Evolutionary conservation across 2,888 invertebrate genomes (phyloP).

Genomic region (Drosophila prostipennis): DNA sequence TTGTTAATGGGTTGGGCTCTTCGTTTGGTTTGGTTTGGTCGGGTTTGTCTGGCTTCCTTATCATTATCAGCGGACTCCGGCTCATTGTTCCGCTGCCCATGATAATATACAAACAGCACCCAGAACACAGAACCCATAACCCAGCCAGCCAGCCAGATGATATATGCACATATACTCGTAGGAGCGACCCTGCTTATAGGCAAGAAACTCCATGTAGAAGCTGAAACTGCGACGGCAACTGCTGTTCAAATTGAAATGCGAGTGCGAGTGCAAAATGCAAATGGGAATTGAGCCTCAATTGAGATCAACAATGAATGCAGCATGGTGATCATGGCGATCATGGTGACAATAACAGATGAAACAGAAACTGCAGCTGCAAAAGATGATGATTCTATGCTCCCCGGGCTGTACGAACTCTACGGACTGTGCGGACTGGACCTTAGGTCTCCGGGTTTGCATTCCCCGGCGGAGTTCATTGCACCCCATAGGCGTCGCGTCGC

Average conservation of each 20-base stretch:
- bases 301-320: constrained; percentile 32
- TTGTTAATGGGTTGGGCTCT: constrained; percentile 22
- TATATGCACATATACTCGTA: constrained; percentile 5
- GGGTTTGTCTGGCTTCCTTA: constrained; percentile 35
- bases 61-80: constrained; percentile 33
- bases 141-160: constrained; percentile 6
- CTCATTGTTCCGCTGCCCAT: constrained; percentile 25
- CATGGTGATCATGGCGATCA: constrained; percentile 1
- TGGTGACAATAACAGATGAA: background rate
- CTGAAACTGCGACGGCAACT: constrained; percentile 5
- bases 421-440: background rate
- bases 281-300: constrained; percentile 39
- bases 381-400: constrained; percentile 20
- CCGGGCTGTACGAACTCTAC: background rate
- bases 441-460: constrained; percentile 11
- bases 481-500: constrained; percentile 10
- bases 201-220: constrained; percentile 9
- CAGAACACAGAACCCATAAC: constrained; percentile 1
- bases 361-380: constrained; percentile 1
- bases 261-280: constrained; percentile 15
- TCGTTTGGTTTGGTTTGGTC: constrained; percentile 15
- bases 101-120: constrained; percentile 18
- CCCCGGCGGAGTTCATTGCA: constrained; percentile 32
- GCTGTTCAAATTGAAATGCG: constrained; percentile 21
- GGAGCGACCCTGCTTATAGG: background rate